Percentiles rank a stretch among this genome's conserved stretches.
Conservation (phyloP, 2,888 invertebrate genomes). For the Pristionchus entomophagus region DNA sequence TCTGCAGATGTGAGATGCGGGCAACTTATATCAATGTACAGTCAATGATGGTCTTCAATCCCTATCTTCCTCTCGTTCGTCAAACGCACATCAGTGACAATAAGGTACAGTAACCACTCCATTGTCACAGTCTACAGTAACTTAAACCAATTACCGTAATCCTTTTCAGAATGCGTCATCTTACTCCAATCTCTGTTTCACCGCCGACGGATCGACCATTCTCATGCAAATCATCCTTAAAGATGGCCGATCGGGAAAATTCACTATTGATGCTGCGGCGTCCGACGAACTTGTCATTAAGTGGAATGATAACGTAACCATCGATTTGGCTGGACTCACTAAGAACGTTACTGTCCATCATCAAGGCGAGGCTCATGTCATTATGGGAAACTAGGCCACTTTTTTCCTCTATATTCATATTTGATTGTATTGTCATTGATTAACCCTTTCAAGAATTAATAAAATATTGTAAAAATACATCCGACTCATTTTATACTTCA, state of each 20-base stretch:
- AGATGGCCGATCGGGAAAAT: not conserved
- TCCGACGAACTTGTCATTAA: not conserved
- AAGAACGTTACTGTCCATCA: not conserved
- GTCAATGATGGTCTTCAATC: not conserved
- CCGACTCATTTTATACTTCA: too few species aligned
- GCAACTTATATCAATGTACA: not conserved
- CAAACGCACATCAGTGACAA: not conserved
- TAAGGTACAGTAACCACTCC: not conserved
- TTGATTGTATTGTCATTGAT: too few species aligned
- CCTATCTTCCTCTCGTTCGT: not conserved
- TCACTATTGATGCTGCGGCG: not conserved
- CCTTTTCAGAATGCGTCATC: not conserved
- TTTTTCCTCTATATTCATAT: too few species aligned
- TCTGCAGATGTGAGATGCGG: not conserved
- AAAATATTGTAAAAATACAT: too few species aligned
- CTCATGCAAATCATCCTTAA: not conserved
- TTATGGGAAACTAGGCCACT: too few species aligned
- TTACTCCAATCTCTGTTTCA: not conserved
- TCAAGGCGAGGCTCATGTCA: not conserved
- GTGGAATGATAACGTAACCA: not conserved
- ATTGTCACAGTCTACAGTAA: not conserved
- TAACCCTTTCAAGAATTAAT: too few species aligned
- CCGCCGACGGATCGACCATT: not conserved
- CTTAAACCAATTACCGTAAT: not conserved
- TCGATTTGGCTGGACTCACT: not conserved